phyloP scores from a whole-genome alignment of 2,113 vertebrate species.

The Gavia stellata region DNA sequence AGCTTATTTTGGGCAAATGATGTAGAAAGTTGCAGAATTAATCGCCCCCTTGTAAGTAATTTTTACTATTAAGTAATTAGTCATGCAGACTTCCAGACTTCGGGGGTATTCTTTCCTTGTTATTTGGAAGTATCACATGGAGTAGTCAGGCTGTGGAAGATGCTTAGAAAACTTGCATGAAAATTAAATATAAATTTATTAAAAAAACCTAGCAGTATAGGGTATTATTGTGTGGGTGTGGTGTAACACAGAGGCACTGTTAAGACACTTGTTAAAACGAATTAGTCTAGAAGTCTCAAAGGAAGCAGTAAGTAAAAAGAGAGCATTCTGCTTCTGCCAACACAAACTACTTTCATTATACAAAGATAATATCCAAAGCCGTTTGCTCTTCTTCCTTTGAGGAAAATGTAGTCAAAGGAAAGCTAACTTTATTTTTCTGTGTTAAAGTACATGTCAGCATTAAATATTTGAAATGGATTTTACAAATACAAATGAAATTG shows the following conservation, averaged over 20 bases:
- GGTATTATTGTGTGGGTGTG: background rate
- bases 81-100: background rate
- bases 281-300: background rate
- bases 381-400: background rate
- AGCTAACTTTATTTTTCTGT: background rate
- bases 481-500: background rate
- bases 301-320: background rate
- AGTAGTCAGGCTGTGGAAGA: background rate
- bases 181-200: background rate
- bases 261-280: background rate
- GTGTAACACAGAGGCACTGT: conserved; percentile 18
- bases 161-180: background rate
- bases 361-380: background rate
- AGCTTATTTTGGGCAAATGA: background rate
- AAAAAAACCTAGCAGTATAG: background rate
- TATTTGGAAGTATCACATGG: background rate
- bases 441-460: background rate
- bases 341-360: conserved; percentile 30
- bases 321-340: conserved; percentile 25
- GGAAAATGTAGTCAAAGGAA: background rate
- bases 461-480: background rate
- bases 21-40: background rate
- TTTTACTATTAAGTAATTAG: background rate
- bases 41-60: background rate
- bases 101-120: background rate